These are phyloP conservation scores for Momotus momota DNA, from an alignment of 2,797 vertebrate species.

Conservation along the genomic window DNA sequence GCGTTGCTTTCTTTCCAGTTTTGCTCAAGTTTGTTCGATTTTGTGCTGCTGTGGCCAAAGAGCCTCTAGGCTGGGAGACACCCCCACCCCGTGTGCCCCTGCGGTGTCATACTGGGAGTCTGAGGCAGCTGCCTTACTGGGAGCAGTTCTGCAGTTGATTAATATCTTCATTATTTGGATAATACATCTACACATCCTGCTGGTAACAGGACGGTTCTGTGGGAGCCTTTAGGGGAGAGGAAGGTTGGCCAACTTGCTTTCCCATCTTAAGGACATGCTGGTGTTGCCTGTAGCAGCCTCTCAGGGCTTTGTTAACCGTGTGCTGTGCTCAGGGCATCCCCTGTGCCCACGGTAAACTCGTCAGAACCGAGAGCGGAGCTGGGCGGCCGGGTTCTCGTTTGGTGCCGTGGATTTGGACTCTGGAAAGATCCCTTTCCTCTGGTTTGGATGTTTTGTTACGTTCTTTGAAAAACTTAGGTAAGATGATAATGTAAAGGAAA, in stretches of 20 bases:
- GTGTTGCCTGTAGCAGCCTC: neutral
- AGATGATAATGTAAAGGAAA: neutral
- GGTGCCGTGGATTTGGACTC: fast-evolving
- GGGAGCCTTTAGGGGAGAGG: neutral
- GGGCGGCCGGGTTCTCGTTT: neutral
- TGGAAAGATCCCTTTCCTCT: neutral
- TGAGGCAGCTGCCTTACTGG: neutral
- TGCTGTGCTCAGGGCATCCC: fast-evolving
- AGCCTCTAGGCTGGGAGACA: neutral
- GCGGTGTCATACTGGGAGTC: fast-evolving
- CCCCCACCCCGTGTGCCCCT: neutral
- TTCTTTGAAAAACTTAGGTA: neutral
- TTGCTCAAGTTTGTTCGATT: neutral
- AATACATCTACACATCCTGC: fast-evolving
- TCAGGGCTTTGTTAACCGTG: neutral
- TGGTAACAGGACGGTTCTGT: neutral
- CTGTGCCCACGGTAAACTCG: fast-evolving
- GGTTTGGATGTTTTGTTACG: neutral
- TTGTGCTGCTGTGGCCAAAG: neutral
- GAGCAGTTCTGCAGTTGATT: neutral
- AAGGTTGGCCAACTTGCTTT: neutral
- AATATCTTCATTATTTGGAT: fast-evolving
- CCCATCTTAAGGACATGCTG: no score
- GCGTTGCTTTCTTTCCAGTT: neutral
- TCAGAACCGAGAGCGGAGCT: fast-evolving